Percentiles rank a stretch among this genome's conserved stretches.
Conservation (phyloP, 2,797 vertebrate species). For the Moxostoma hubbsi region DNA sequence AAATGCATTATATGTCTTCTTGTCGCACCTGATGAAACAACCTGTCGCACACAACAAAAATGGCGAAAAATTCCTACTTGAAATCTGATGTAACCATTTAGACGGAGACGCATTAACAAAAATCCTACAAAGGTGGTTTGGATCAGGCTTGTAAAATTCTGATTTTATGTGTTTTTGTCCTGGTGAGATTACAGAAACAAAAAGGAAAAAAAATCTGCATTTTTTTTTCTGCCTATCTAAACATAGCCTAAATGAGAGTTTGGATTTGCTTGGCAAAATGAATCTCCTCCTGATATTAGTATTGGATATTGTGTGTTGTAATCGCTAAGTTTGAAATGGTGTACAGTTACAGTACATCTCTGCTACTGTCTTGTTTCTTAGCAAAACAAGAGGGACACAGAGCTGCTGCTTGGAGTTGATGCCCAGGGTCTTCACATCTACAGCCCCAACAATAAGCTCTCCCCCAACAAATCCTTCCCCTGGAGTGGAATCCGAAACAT, state of each 20-base stretch:
- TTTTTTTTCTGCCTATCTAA: too few relatives aligned
- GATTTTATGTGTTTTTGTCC: too few relatives aligned
- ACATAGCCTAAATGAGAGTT: not conserved
- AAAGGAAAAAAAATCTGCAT: too few relatives aligned
- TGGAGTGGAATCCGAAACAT: slow-evolving; percentile 92
- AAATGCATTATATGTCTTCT: too few relatives aligned
- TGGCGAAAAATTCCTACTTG: too few relatives aligned
- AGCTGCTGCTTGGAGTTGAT: slow-evolving; percentile 88
- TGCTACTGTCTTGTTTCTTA: slow-evolving; percentile 55
- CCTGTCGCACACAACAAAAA: too few relatives aligned
- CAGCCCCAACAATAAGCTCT: slow-evolving; percentile 88
- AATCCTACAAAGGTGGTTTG: too few relatives aligned
- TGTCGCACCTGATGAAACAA: too few relatives aligned
- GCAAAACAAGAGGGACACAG: slow-evolving; percentile 91
- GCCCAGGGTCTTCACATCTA: slow-evolving; percentile 93
- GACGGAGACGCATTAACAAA: too few relatives aligned
- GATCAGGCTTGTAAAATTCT: too few relatives aligned
- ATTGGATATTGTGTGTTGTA: not conserved
- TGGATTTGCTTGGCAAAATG: not conserved
- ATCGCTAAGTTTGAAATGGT: not conserved
- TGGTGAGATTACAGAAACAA: too few relatives aligned
- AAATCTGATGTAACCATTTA: too few relatives aligned
- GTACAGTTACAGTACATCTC: not conserved
- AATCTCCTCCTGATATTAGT: not conserved
- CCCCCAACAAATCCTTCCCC: slow-evolving; percentile 89